These are phyloP conservation scores for Zaprionus ornatus DNA, from an alignment of 1,140 invertebrate species.

Conservation along the genomic window DNA sequence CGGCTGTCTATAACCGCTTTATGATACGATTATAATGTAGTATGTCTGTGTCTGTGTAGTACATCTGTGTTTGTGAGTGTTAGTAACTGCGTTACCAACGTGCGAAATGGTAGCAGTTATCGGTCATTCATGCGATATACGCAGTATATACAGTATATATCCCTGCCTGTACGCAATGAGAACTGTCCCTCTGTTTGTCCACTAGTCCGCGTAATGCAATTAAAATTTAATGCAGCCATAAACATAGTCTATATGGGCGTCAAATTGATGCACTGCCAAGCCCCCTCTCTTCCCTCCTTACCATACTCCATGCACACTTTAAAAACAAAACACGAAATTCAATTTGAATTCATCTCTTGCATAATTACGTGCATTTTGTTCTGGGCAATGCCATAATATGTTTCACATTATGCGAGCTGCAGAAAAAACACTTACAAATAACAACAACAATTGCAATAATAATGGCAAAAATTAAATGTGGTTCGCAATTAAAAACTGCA, in stretches of 20 bases:
- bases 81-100: not conserved
- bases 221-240: constrained; percentile 62
- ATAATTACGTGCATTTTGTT: constrained; percentile 50
- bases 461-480: constrained; percentile 62
- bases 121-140: constrained; percentile 11
- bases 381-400: constrained; percentile 46
- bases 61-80: not conserved
- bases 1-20: not conserved
- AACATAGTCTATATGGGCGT: constrained; percentile 31
- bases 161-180: constrained; percentile 9
- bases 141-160: constrained; percentile 12
- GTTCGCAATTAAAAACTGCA: constrained; percentile 60
- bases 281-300: not conserved
- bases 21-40: not conserved
- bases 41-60: not conserved
- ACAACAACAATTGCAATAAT: constrained; percentile 26
- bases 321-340: constrained; percentile 44
- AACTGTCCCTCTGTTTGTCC: constrained; percentile 9
- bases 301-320: not conserved
- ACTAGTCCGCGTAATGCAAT: constrained; percentile 61
- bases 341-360: constrained; percentile 47
- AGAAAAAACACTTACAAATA: constrained; percentile 14
- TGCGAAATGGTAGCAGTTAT: constrained; percentile 11
- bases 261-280: constrained; percentile 32
- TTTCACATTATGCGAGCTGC: constrained; percentile 38